phyloP scores from a whole-genome alignment of 2,797 vertebrate genomes.

The Arctocebus calabarensis region DNA sequence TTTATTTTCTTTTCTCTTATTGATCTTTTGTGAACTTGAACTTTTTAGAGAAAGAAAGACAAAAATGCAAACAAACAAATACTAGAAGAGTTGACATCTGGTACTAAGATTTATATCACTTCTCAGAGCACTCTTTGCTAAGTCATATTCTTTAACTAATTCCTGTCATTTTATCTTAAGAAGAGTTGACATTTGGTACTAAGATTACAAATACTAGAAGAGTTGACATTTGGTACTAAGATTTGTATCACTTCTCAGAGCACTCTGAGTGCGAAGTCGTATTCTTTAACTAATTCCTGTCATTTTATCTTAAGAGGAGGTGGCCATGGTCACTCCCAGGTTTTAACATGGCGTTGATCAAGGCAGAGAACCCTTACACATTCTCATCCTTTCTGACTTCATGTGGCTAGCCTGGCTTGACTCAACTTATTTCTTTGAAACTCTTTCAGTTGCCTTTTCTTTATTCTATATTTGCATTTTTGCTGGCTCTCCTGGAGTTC shows the following conservation, averaged over 20 bases:
- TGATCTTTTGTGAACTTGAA: not conserved
- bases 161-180: not conserved
- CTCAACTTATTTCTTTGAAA: not conserved
- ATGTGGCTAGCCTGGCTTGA: not conserved
- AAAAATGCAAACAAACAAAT: not conserved
- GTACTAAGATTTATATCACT: not conserved
- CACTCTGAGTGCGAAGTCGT: not conserved
- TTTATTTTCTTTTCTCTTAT: not conserved
- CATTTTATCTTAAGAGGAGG: not conserved
- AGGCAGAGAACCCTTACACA: not conserved
- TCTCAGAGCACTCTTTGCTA: not conserved
- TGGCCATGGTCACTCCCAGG: not conserved
- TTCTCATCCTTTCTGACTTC: not conserved
- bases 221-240: not conserved
- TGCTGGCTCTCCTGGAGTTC: not conserved
- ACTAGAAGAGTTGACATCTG: not conserved
- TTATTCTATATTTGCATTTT: not conserved
- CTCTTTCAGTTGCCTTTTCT: not conserved
- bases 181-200: too few relatives aligned
- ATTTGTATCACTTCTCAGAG: not conserved
- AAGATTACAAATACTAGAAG: not conserved
- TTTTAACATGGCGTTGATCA: not conserved
- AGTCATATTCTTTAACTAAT: not conserved
- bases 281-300: not conserved
- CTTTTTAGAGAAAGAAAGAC: not conserved